A percentile compares a stretch with the other conserved stretches of the same genome.
Evolutionary conservation across 1,140 invertebrate species (phyloP).

Genomic region (Papilio helenus): DNA sequence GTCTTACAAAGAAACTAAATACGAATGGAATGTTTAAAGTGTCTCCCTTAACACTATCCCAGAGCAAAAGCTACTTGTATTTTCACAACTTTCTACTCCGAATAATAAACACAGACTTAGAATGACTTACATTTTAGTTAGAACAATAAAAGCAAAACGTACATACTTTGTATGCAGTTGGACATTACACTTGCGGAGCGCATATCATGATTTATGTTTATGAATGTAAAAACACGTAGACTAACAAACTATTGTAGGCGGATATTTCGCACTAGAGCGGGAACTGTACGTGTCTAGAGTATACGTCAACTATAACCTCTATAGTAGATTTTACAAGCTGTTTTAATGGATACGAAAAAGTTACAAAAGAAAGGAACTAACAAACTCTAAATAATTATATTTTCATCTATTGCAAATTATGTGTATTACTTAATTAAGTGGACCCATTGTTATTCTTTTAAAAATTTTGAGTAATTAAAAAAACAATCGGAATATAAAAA

Average conservation of each 20-base stretch:
- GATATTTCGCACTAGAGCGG: conserved; percentile 3
- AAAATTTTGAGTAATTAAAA: background rate
- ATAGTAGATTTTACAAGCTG: background rate
- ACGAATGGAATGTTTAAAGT: background rate
- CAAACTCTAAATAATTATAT: no score
- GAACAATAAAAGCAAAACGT: conserved; percentile 17
- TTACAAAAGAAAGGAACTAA: no score
- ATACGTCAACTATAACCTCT: background rate
- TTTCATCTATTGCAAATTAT: no score
- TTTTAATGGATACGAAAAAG: background rate
- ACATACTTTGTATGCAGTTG: conserved; percentile 12
- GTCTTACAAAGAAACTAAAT: background rate
- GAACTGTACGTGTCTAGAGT: background rate
- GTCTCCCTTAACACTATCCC: background rate
- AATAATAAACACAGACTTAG: background rate
- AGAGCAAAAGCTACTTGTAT: background rate
- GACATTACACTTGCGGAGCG: background rate
- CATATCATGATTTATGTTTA: conserved; percentile 20
- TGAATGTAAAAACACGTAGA: conserved; percentile 22
- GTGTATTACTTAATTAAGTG: no score
- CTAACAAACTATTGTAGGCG: background rate
- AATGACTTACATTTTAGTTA: conserved; percentile 18
- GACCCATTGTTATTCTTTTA: background rate
- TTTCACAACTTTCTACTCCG: conserved; percentile 12
- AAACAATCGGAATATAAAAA: background rate